A percentile compares a stretch with the other conserved stretches of the same genome.
Conservation (phyloP, 2,888 invertebrate genomes). For the Papilio demoleus region DNA sequence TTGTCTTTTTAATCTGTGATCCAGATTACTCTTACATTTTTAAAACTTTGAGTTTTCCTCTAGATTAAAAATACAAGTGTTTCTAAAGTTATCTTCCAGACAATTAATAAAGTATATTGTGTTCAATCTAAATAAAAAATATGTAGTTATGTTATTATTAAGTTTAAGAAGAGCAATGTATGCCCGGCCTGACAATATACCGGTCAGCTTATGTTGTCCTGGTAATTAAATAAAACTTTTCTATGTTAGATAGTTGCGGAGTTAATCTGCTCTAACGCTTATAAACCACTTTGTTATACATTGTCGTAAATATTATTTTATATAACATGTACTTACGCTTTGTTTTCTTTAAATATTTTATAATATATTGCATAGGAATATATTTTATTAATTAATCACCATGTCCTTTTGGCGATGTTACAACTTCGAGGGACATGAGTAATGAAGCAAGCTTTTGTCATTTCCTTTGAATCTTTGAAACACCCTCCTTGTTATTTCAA, state of each 20-base stretch:
- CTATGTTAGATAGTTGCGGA: slow-evolving; percentile 1
- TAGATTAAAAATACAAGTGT: too few species aligned
- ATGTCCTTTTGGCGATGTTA: neutral
- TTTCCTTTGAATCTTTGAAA: neutral
- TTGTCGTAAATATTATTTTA: neutral
- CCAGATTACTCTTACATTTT: too few species aligned
- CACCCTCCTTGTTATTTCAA: slow-evolving; percentile 1
- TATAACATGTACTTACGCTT: neutral
- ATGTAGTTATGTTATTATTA: neutral
- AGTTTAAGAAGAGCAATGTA: neutral
- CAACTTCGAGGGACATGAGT: neutral
- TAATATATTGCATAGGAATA: neutral
- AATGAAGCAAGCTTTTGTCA: slow-evolving; percentile 1
- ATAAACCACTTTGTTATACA: neutral
- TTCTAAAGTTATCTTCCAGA: too few species aligned
- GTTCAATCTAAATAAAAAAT: neutral
- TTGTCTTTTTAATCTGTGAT: too few species aligned
- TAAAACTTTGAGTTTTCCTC: too few species aligned
- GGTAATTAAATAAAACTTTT: slow-evolving; percentile 22
- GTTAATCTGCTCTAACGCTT: slow-evolving; percentile 2
- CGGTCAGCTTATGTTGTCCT: neutral
- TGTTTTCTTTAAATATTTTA: neutral
- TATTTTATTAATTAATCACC: slow-evolving; percentile 1
- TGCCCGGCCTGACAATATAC: neutral
- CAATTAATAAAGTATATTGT: neutral